Percentiles rank a stretch among this genome's conserved stretches.
phyloP scores from a whole-genome alignment of 2,797 vertebrate species.

The Spondyliosoma cantharus region DNA sequence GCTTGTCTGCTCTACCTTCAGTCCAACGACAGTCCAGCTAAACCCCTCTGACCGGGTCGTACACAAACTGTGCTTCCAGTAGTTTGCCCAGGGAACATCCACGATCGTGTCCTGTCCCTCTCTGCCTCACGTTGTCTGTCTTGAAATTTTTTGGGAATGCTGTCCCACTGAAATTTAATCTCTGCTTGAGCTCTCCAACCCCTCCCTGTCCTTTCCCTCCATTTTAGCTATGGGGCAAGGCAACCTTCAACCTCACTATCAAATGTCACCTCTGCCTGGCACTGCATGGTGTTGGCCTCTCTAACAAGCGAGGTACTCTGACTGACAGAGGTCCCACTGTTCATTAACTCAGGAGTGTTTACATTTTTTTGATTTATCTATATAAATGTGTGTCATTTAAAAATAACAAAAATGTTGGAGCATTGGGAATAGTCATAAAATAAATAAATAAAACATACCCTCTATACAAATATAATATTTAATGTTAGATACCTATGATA shows the following conservation, averaged over 20 bases:
- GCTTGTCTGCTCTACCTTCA: constrained; percentile 21
- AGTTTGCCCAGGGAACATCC: constrained; percentile 64
- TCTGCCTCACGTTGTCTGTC: constrained; percentile 69
- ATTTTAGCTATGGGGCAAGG: constrained; percentile 69
- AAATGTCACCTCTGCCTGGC: constrained; percentile 74
- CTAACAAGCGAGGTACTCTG: constrained; percentile 57
- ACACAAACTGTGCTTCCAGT: constrained; percentile 46
- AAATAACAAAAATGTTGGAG: neutral
- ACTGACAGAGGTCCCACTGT: constrained; percentile 41
- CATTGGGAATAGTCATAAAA: neutral
- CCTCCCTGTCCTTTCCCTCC: constrained; percentile 71
- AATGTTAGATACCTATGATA: neutral
- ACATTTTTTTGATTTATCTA: neutral
- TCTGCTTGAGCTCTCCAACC: constrained; percentile 53
- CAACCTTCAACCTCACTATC: constrained; percentile 80
- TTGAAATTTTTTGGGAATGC: constrained; percentile 78
- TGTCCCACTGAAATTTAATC: constrained; percentile 83
- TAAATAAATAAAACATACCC: neutral
- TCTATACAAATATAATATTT: neutral
- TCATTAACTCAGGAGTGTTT: neutral
- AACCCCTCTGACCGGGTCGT: constrained; percentile 21
- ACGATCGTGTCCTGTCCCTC: constrained; percentile 49
- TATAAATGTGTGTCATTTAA: neutral
- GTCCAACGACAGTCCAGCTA: constrained; percentile 25
- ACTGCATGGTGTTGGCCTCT: constrained; percentile 39